These are phyloP conservation scores for Umimayanthus chanpuru DNA, from an alignment of 92 coral and sea anemone species.

Conservation along the genomic window DNA sequence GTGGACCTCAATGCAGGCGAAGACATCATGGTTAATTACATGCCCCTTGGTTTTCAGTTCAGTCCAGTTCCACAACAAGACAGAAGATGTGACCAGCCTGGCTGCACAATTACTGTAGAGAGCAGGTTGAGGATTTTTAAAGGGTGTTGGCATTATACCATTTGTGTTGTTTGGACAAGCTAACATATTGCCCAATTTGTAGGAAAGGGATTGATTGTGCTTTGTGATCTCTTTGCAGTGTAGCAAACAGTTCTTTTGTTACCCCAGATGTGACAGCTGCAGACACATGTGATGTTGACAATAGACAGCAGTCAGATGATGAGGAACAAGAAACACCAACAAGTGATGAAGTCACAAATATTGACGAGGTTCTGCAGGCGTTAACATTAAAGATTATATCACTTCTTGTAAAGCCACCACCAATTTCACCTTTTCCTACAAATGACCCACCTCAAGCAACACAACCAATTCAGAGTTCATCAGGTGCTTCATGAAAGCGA, in stretches of 20 bases:
- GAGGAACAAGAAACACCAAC: constrained; percentile 8
- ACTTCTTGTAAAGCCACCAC: constrained; percentile 28
- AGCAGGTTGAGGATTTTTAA: constrained; percentile 44
- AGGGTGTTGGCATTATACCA: constrained; percentile 65
- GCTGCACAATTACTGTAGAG: constrained; percentile 4
- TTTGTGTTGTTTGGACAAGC: background rate
- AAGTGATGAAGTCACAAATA: background rate
- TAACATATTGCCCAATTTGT: constrained; percentile 42
- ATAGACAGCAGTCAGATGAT: background rate
- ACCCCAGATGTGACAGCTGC: background rate
- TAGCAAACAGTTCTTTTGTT: constrained; percentile 24
- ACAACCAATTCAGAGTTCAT: background rate
- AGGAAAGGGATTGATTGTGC: constrained; percentile 38
- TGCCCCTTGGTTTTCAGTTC: background rate
- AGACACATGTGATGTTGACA: background rate
- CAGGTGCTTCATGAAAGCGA: constrained; percentile 31
- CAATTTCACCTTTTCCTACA: constrained; percentile 1
- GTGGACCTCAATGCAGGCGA: no score
- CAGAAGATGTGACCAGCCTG: constrained; percentile 47
- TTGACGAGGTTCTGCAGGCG: constrained; percentile 12
- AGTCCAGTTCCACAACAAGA: constrained; percentile 1
- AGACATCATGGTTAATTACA: no score
- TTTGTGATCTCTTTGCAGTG: constrained; percentile 4
- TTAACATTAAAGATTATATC: constrained; percentile 19
- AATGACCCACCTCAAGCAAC: background rate